A percentile compares a stretch with the other conserved stretches of the same genome.
phyloP scores from a whole-genome alignment of 2,888 invertebrate genomes.

The Tolmerus cingulatus region DNA sequence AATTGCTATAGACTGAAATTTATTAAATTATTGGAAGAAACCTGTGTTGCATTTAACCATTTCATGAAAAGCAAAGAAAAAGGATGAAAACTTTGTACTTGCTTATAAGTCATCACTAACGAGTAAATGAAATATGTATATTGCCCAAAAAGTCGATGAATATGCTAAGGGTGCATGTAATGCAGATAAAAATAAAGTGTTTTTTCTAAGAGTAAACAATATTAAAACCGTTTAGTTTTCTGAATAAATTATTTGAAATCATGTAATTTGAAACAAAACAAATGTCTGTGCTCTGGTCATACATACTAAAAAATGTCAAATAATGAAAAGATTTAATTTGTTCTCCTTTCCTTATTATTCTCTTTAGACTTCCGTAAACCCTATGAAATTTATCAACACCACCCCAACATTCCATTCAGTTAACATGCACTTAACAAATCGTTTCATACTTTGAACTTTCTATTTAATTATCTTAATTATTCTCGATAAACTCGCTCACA shows the following conservation, averaged over 20 bases:
- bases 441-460: slow-evolving; percentile 23
- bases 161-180: background rate
- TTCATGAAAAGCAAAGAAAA: background rate
- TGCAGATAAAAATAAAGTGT: background rate
- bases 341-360: background rate
- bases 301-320: background rate
- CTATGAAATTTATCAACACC: background rate
- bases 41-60: background rate
- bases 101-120: background rate
- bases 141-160: background rate
- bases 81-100: background rate
- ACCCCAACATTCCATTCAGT: background rate
- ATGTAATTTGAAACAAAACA: background rate
- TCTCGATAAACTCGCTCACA: background rate
- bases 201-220: background rate
- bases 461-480: slow-evolving; percentile 41
- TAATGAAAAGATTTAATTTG: background rate
- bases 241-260: background rate
- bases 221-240: background rate
- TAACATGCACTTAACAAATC: slow-evolving; percentile 1
- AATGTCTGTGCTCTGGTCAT: background rate
- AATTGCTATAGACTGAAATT: background rate
- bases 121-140: background rate
- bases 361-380: background rate
- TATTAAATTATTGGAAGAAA: background rate